Evolutionary conservation across 1,140 invertebrate genomes (phyloP).

Genomic region (Micrasema longulum): DNA sequence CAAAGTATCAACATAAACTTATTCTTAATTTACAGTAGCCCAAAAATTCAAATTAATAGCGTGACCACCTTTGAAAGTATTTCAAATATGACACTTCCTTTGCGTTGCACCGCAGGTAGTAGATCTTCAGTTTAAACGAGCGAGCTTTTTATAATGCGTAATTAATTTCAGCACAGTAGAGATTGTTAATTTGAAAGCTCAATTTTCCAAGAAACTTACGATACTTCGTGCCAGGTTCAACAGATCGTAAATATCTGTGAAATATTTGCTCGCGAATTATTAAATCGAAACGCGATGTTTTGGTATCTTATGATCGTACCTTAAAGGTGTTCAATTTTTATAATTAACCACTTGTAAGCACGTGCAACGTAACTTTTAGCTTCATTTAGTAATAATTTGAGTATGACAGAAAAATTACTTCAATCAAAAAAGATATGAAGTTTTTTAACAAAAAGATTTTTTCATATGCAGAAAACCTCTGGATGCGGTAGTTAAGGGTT

Average conservation of each 20-base stretch:
- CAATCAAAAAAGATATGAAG: no score
- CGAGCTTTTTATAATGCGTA: constrained; percentile 19
- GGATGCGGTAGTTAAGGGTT: no score
- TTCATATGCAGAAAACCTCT: no score
- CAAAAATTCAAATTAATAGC: background rate
- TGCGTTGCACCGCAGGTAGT: constrained; percentile 12
- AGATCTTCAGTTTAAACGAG: background rate
- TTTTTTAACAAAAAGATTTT: no score
- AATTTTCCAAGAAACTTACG: constrained; percentile 33
- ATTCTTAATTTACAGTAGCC: background rate
- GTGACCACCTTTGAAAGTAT: background rate
- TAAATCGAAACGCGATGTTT: constrained; percentile 18
- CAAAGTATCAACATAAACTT: background rate
- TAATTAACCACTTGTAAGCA: constrained; percentile 2
- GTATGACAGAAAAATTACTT: no score
- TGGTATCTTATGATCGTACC: background rate
- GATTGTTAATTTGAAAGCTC: constrained; percentile 36
- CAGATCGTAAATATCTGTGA: constrained; percentile 48
- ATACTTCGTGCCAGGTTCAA: constrained; percentile 49
- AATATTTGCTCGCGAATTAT: no score
- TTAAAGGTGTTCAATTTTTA: background rate
- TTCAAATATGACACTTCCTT: background rate
- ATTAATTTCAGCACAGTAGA: constrained; percentile 44
- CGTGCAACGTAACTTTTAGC: background rate
- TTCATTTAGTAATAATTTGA: background rate